Base-by-base conservation (phyloP, 2,888 invertebrate species). In the Drosophila hamatofila region DNA sequence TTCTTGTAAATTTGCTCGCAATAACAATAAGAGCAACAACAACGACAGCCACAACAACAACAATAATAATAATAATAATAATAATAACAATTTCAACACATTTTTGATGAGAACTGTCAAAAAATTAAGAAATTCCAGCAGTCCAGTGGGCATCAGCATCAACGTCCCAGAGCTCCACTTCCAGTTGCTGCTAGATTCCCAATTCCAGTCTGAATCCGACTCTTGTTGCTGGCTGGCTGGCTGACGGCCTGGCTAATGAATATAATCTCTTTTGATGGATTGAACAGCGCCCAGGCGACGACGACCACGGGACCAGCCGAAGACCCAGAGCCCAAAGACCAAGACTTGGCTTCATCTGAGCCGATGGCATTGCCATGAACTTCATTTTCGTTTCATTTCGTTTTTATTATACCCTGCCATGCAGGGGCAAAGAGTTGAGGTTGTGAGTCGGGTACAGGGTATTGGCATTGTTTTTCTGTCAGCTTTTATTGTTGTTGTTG, bases 211-310 rank as follows among this genome's bases (percentile, higher is more conserved):
- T 12, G 55, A 58, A 42, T 54, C 67, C 48, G 49, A 63, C 33
- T 54, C 58, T 64, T 25, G 46, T 64, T 68, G 60, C 65, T 54
- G 51, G 27, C 25, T 51, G 51, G 42, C 23, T 42, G 23, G 35
- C 60, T 59, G 75, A 57, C 72, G 75, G 84, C 72, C 83, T 81
- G 79, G 81, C 83, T 90, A 85, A 80, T 86, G 78, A 82, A 87
- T 75, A 81, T 89, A 91, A 90, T 91, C 90, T 78, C 79, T 80
- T 82, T 82, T 89, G 89, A 89, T 89, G 90, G 91, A 90, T 90
- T 82, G 80, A 80, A 82, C 78, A 83, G 80, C 70, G 44, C 63
- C 64, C 55, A 56, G 60, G 42, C 56, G 35, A 23, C 23, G 51
- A 21, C 21, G 64, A 48, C 54, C 67, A 60, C 27, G 18, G 68